phyloP scores from a whole-genome alignment of 2,797 vertebrate genomes.

The Eidolon dupreanum region DNA sequence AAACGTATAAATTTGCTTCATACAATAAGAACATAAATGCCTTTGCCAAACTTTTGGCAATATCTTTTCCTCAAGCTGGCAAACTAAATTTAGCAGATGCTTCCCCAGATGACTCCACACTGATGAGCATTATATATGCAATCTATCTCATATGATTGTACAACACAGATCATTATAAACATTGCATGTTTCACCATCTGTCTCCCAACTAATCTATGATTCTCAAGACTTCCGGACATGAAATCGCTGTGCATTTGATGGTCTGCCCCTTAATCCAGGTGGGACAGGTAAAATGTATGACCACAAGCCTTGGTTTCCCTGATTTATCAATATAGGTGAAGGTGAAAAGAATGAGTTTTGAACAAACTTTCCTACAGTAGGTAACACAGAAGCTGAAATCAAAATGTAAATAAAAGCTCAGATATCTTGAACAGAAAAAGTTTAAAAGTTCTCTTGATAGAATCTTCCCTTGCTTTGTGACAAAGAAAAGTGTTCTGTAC shows the following conservation, averaged over 20 bases:
- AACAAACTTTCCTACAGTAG: neutral
- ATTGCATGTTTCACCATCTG: constrained; percentile 76
- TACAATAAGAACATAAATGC: constrained; percentile 70
- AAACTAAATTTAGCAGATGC: constrained; percentile 82
- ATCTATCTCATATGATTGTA: constrained; percentile 74
- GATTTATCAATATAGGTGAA: constrained; percentile 11
- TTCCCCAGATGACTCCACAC: constrained; percentile 78
- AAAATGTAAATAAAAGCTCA: neutral
- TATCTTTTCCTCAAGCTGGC: constrained; percentile 78
- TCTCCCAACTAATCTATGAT: constrained; percentile 78
- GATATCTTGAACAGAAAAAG: neutral
- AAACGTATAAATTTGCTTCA: constrained; percentile 62
- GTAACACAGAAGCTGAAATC: neutral
- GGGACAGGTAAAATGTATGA: constrained; percentile 44
- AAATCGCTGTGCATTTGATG: constrained; percentile 39
- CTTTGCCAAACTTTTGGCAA: constrained; percentile 77
- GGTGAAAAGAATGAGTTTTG: neutral
- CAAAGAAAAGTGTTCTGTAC: neutral
- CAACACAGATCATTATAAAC: constrained; percentile 77
- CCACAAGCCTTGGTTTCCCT: neutral
- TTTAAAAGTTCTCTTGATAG: neutral
- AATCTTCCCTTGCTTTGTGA: neutral
- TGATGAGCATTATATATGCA: constrained; percentile 76
- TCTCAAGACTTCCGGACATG: constrained; percentile 50
- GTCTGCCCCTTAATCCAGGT: neutral